These are phyloP conservation scores for pig (Sus scrofa) DNA, from an alignment of 2,113 vertebrate genomes.

Conservation along the genomic window T2T-Sscrofa CM000814.6:82850501-82851000, in stretches of 20 bases:
- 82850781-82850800: neutral
- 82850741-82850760: neutral
- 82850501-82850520: neutral
- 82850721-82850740: neutral
- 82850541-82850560: neutral
- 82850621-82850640: too few relatives aligned
- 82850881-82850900: constrained; percentile 95
- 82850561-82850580: too few relatives aligned
- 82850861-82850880: constrained; percentile 96
- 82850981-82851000: constrained; percentile 89
- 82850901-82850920: constrained; percentile 95
- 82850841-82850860: constrained; percentile 98
- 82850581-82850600: too few relatives aligned
- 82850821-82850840: constrained; percentile 96
- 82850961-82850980: constrained; percentile 99
- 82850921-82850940: constrained; percentile 96
- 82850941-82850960: constrained; percentile 98
- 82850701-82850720: neutral
- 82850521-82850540: neutral
- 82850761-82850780: neutral
- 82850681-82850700: neutral
- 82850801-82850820: neutral
- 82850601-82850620: too few relatives aligned
- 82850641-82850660: neutral
- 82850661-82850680: neutral